Evolutionary conservation across 2,888 invertebrate species (phyloP).

Genomic region (Metellina segmentata): DNA sequence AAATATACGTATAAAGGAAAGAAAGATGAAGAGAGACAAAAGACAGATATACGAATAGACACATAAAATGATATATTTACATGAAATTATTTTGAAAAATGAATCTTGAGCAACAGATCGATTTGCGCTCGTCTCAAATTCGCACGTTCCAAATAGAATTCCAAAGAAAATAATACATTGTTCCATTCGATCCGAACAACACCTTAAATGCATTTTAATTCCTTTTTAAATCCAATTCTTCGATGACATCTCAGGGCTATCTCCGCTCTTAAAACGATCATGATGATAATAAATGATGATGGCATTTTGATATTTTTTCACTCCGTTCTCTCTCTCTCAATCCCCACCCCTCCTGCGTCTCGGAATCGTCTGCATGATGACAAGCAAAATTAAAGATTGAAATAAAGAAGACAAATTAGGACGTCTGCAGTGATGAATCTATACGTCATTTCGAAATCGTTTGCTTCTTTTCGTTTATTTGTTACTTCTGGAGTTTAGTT

Average conservation of each 20-base stretch:
- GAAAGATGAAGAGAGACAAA: too few relatives aligned
- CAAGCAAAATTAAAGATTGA: constrained; percentile 74
- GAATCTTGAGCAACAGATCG: neutral
- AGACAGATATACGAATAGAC: too few relatives aligned
- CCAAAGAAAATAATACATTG: too few relatives aligned
- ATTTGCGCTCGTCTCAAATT: neutral
- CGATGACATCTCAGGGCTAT: neutral
- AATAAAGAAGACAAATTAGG: constrained; percentile 76
- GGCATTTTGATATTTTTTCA: constrained; percentile 41
- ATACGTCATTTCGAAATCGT: constrained; percentile 65
- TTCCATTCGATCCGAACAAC: neutral
- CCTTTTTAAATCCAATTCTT: constrained; percentile 4
- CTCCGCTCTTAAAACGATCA: neutral
- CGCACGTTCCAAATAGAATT: neutral
- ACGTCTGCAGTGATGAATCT: constrained; percentile 71
- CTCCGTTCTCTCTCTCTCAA: neutral
- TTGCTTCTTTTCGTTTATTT: constrained; percentile 32
- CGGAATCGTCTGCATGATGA: constrained; percentile 42
- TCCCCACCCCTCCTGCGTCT: neutral
- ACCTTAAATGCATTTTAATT: constrained; percentile 6
- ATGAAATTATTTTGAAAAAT: neutral
- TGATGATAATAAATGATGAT: constrained; percentile 70
- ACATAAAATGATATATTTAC: neutral
- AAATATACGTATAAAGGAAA: too few relatives aligned
- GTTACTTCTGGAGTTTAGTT: constrained; percentile 2